A percentile compares a stretch with the other conserved stretches of the same genome.
phyloP scores from a whole-genome alignment of 2,113 vertebrate species.

The Brachyhypopomus occidentalis region DNA sequence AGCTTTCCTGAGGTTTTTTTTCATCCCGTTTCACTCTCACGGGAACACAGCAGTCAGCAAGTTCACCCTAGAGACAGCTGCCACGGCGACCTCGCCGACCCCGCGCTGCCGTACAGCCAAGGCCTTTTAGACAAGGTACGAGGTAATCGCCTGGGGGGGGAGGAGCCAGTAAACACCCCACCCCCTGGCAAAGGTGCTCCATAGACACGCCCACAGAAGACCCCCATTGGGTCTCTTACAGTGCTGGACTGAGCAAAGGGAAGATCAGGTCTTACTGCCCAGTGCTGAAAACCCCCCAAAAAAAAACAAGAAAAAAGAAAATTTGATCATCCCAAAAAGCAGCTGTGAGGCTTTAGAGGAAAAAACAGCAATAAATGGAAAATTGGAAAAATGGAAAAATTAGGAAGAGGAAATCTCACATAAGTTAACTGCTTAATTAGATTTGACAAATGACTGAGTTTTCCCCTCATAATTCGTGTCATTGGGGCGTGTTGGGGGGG shows the following conservation, averaged over 20 bases:
- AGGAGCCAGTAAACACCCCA: too few relatives aligned
- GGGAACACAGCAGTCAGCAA: slow-evolving; percentile 30
- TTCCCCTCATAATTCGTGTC: slow-evolving; percentile 45
- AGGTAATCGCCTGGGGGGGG: too few relatives aligned
- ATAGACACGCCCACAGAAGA: not conserved
- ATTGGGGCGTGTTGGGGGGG: slow-evolving; percentile 3
- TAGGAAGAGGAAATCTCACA: slow-evolving; percentile 54
- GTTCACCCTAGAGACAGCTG: slow-evolving; percentile 19
- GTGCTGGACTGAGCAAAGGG: not conserved
- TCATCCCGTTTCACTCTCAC: slow-evolving; percentile 33
- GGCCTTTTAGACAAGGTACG: too few relatives aligned
- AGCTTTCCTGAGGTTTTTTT: slow-evolving; percentile 48
- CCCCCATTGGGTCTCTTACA: too few relatives aligned
- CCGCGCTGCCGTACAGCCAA: not conserved
- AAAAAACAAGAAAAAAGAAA: not conserved
- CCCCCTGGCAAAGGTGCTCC: not conserved
- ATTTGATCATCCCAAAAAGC: slow-evolving; percentile 2
- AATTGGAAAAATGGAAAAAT: slow-evolving; percentile 34
- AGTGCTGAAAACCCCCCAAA: not conserved
- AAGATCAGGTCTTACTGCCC: not conserved
- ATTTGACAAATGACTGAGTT: slow-evolving; percentile 51
- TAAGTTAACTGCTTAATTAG: slow-evolving; percentile 50
- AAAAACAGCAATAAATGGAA: slow-evolving; percentile 34
- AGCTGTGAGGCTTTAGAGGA: slow-evolving; percentile 4
- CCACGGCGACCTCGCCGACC: slow-evolving; percentile 6